Base-by-base conservation (phyloP, 2,113 vertebrate genomes). In the Tupaia chinensis region DNA sequence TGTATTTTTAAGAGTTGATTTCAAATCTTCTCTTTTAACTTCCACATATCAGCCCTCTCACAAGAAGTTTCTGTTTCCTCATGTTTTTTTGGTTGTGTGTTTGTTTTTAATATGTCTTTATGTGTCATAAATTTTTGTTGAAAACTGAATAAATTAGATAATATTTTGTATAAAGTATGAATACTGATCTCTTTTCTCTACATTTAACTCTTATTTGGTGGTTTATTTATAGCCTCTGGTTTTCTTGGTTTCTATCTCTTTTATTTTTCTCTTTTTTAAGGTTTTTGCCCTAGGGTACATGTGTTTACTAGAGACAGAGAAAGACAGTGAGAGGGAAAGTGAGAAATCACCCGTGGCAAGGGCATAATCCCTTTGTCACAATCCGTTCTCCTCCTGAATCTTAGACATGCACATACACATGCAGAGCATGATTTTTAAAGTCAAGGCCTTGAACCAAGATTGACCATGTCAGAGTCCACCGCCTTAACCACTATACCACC, bases 101-200 rank as follows among this genome's bases (percentile, higher is more conserved):
- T 44, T 44, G 44, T 44, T 44, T 11, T 84, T 65, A 66, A 3
- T 2, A 4, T 19, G 11, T 89, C 11, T 15, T 3, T 2, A 4
- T 19, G 11, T 89, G 9, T 15, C 54, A 22, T 61, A 27, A 17
- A 29, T 32, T 61, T 69, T 65, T 76, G 17, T 87, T 60, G 14
- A 77, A 86, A 87, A 73, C 4, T 25, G 14, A 20, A 17, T 0
- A 2, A 19, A 9, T 77, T 77, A 82, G 53, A 11, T 23, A 66
- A 54, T 14, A 19, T 20, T 69, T 23, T n/a, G 0, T 20, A 20
- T n/a, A 10, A 15, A 22, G 10, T 11, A 7, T 63, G 27, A 13
- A 79, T 63, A 79, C 2, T n/a, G 5, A 58, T 54, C 0, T 27
- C 4, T 19, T 53, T 12, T 77, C 16, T 63, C 65, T 66, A 32